Evolutionary conservation across 2,797 vertebrate genomes (phyloP), one percentile per base, ranked within the genome.

Genomic region (Spheniscus humboldti): DNA sequence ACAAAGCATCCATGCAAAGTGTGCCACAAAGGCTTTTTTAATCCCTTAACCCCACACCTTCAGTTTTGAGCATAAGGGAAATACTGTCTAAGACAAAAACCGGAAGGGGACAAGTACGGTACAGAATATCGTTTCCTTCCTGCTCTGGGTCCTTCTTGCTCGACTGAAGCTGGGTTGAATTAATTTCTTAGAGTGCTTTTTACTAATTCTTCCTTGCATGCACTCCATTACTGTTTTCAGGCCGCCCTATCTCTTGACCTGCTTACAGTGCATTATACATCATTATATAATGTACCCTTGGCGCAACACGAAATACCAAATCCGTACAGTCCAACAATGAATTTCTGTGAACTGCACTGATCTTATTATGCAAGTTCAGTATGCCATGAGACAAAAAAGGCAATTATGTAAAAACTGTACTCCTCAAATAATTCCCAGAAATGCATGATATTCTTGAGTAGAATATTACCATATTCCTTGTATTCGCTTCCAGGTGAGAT

Each of bases 111-210:
- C 28, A 12, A 56, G 41, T 16, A 1, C 25, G 63, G 77, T 63
- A 48, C n/a, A 47, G 76, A 86, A n/a, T 14, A 14, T 13, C 7
- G 37, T 91, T 88, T 91, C 45, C 69, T 75, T 94, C 68, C 84
- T 77, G 57, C 84, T 92, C 89, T 24, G 41, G 4, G 53, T 83
- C 73, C 84, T 93, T 95, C 86, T 85, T 74, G 67, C 92, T 93
- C 6, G 0, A 25, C 55, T 77, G 88, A 76, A 92, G 41, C 56
- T 53, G 47, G n/a, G 71, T 27, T 87, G 92, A 85, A 94, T 91
- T 95, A 89, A 96, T 97, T 96, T 94, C 92, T 96, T 95, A 92
- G 87, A 97, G 89, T 97, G 93, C 85, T 96, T 94, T 93, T 91
- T 81, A 31, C 84, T 95, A 91, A 96, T 96, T 97, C 92, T 88